Conservation (phyloP, 2,888 invertebrate species). For the Eilema depressum region DNA sequence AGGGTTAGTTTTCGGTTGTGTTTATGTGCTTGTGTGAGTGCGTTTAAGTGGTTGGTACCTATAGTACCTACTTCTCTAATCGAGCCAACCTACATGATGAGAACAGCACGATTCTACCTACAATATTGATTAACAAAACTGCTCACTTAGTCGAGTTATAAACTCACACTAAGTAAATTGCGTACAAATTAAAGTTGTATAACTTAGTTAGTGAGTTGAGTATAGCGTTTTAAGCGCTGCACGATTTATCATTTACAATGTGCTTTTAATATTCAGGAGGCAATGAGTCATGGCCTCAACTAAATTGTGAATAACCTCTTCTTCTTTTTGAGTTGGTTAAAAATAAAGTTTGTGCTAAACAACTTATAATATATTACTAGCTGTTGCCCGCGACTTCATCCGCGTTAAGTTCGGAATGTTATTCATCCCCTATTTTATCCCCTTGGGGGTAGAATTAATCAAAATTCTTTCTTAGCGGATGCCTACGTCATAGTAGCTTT, state of each 20-base stretch:
- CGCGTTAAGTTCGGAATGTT: too few relatives aligned
- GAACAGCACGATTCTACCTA: background rate
- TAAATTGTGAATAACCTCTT: background rate
- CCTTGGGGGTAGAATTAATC: too few relatives aligned
- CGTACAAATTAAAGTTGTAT: background rate
- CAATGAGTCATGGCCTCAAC: background rate
- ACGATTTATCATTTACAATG: background rate
- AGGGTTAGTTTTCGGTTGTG: too few relatives aligned
- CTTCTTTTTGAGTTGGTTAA: background rate
- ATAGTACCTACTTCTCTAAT: too few relatives aligned
- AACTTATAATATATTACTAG: too few relatives aligned
- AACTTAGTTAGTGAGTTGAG: background rate
- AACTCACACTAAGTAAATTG: background rate
- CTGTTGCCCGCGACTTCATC: too few relatives aligned
- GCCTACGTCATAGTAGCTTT: too few relatives aligned
- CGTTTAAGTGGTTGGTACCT: too few relatives aligned
- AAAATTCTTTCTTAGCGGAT: too few relatives aligned
- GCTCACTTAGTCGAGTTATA: background rate
- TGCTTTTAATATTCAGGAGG: background rate
- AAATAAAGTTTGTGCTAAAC: too few relatives aligned
- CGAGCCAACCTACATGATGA: background rate
- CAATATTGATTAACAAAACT: background rate
- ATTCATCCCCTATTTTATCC: too few relatives aligned
- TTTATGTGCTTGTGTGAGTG: too few relatives aligned
- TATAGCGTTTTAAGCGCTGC: background rate